Conservation (phyloP, 2,888 invertebrate genomes). For the Cephalotes varians region DNA sequence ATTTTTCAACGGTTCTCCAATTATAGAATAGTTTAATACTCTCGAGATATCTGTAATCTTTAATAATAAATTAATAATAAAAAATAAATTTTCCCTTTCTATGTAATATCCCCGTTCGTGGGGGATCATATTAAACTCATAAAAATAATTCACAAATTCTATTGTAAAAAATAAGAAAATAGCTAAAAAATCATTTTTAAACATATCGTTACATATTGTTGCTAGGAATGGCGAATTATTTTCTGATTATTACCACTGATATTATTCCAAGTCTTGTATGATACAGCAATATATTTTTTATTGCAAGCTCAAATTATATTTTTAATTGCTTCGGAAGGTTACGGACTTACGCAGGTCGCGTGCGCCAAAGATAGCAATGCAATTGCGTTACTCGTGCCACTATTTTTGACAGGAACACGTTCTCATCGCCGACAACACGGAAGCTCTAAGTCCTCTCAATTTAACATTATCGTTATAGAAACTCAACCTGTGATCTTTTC, state of each 20-base stretch:
- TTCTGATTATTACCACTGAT: not conserved
- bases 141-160: not conserved
- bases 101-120: not conserved
- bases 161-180: conserved; percentile 2
- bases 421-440: conserved; percentile 20
- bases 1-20: not conserved
- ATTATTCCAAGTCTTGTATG: not conserved
- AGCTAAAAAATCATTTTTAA: not conserved
- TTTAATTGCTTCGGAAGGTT: conserved; percentile 46
- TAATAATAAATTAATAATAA: conserved; percentile 5
- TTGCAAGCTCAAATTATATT: not conserved
- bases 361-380: conserved; percentile 54
- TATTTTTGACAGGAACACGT: conserved; percentile 51
- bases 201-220: not conserved
- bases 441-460: conserved; percentile 56
- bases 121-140: not conserved
- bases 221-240: not conserved
- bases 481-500: not conserved
- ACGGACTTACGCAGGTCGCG: conserved; percentile 29
- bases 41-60: not conserved
- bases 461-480: conserved; percentile 64
- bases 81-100: not conserved
- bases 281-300: not conserved
- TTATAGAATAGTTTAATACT: not conserved
- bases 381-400: conserved; percentile 51